Evolutionary conservation across 2,888 invertebrate species (phyloP).

Genomic region (Strigamia maritima): DNA sequence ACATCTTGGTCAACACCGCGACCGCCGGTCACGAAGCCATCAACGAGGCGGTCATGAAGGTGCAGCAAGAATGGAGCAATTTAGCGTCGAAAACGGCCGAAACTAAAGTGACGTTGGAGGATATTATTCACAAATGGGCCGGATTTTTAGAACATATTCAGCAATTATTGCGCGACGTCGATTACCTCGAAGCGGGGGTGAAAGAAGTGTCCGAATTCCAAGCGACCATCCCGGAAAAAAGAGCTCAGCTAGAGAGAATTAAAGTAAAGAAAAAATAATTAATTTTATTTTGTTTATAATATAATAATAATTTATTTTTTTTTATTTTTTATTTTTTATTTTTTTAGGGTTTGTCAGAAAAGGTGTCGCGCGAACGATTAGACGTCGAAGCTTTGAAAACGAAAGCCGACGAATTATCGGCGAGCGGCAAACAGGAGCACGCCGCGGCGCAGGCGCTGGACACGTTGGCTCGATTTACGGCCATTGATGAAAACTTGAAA

Average conservation of each 20-base stretch:
- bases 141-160: constrained; percentile 85
- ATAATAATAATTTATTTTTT: neutral
- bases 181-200: constrained; percentile 70
- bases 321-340: too few relatives aligned
- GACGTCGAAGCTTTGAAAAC: constrained; percentile 80
- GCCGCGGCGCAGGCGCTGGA: constrained; percentile 80
- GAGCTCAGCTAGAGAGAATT: constrained; percentile 77
- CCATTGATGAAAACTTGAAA: constrained; percentile 71
- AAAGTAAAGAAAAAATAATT: constrained; percentile 57
- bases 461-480: constrained; percentile 78
- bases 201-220: constrained; percentile 72
- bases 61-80: constrained; percentile 88
- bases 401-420: constrained; percentile 81
- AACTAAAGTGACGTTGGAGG: constrained; percentile 80
- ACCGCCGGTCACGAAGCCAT: constrained; percentile 82
- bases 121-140: constrained; percentile 86
- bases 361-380: constrained; percentile 80
- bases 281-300: too few relatives aligned
- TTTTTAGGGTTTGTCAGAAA: constrained; percentile 70
- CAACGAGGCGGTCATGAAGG: constrained; percentile 72
- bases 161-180: constrained; percentile 75
- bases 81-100: constrained; percentile 84
- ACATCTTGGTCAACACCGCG: constrained; percentile 84
- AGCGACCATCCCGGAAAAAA: constrained; percentile 79
- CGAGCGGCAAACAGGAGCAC: constrained; percentile 78